These are phyloP conservation scores for Butastur rufipennis DNA, from an alignment of 2,113 vertebrate genomes.

Conservation along the genomic window DNA sequence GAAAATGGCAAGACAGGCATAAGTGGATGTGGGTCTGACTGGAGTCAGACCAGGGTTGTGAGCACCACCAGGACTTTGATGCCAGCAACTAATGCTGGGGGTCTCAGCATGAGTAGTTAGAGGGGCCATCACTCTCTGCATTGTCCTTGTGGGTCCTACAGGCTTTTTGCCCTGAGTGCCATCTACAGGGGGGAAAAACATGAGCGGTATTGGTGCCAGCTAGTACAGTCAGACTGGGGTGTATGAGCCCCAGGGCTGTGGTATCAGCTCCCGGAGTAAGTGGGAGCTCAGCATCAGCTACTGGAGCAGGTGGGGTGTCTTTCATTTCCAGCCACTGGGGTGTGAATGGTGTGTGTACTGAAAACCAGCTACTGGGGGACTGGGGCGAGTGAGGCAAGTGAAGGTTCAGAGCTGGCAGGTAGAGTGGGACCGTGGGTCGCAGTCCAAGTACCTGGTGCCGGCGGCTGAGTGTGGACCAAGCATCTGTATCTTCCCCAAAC, in stretches of 20 bases:
- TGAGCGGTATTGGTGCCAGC: not conserved
- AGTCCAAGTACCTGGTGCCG: not conserved
- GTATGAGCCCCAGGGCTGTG: not conserved
- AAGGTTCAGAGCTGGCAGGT: not conserved
- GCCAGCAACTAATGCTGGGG: not conserved
- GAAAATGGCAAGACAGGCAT: not conserved
- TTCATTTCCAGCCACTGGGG: not conserved
- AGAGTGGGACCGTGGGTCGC: not conserved
- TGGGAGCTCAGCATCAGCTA: not conserved
- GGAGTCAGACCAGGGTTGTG: not conserved
- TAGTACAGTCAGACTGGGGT: not conserved
- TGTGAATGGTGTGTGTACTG: not conserved
- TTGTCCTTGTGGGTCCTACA: not conserved
- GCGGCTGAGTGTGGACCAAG: not conserved
- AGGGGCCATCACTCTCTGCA: not conserved
- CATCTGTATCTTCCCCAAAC: not conserved
- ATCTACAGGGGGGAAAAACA: not conserved
- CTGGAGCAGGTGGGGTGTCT: not conserved
- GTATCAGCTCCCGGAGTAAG: not conserved
- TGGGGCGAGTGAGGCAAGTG: not conserved
- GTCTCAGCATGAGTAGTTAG: not conserved
- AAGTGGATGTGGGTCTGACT: not conserved
- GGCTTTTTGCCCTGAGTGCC: not conserved
- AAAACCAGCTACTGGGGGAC: not conserved
- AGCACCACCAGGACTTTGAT: not conserved